Evolutionary conservation across 1,140 invertebrate species (phyloP), one percentile per base, ranked within the genome.

Genomic region (Ips nitidus): DNA sequence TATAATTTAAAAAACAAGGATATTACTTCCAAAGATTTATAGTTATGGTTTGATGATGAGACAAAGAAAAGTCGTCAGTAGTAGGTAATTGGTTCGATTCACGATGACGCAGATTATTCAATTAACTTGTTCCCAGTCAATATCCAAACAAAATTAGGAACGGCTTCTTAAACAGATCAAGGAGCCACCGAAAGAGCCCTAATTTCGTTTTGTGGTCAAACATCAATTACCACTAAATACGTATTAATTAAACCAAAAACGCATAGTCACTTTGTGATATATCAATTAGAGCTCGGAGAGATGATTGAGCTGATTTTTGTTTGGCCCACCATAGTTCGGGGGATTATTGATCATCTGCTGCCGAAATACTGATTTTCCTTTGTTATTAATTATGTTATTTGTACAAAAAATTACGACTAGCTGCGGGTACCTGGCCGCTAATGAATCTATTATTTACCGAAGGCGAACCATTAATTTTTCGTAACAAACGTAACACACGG

Each of bases 371-470:
- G 45, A 36, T 63, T 65, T 56, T 6, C 36, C 7, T 66, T 39
- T n/a, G 36, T 66, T 66, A 66, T 66, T 66, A 66, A 66, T 66
- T 58, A 66, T 58, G 43, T 66, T 66, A 56, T 66, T 47, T 66
- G 39, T 52, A 39, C 37, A 66, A 66, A 66, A 58, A 58, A 66
- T 66, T 36, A 66, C 45, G 56, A 39, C 47, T 37, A 36, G 38
- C 22, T 53, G 47, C 45, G 37, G 47, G 36, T 52, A 7, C 22
- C 41, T 55, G 42, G 42, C 45, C 45, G 52, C 52, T 52, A 63
- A 63, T 63, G 45, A 63, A 63, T 61, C 37, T 50, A 50, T 50
- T 50, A 22, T 22, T 22, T 22, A 22, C 22, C 22, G 22, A 22
- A 22, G 22, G 22, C 22, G 22, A 22, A 22, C 22, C 22, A 22